Conservation (phyloP, 2,797 vertebrate species). For the Miichthys miiuy region DNA sequence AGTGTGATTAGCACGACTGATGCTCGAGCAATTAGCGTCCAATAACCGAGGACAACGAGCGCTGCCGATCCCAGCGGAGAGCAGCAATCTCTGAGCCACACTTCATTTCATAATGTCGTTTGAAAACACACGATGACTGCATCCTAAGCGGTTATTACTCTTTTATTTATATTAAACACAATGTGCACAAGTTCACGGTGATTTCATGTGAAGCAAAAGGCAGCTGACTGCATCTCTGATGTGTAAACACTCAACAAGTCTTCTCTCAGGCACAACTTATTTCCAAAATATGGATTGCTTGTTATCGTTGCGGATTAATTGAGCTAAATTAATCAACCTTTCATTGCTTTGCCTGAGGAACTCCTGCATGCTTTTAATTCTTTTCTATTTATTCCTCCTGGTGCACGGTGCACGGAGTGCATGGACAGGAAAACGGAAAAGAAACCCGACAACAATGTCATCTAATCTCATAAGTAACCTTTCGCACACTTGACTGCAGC, state of each 20-base stretch:
- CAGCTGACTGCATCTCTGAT: conserved; percentile 42
- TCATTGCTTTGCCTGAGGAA: conserved; percentile 42
- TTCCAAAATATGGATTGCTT: conserved; percentile 61
- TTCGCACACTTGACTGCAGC: conserved; percentile 26
- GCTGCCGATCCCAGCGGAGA: conserved; percentile 16
- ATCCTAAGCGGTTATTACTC: conserved; percentile 27
- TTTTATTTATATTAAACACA: conserved; percentile 57
- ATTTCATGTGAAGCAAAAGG: conserved; percentile 31
- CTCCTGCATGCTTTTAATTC: conserved; percentile 24
- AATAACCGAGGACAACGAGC: conserved; percentile 12
- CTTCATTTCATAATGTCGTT: conserved; percentile 35
- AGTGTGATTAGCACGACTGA: conserved; percentile 30
- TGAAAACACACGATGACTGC: conserved; percentile 18
- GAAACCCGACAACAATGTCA: background rate
- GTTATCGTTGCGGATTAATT: conserved; percentile 42
- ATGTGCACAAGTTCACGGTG: conserved; percentile 39
- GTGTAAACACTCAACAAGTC: conserved; percentile 62
- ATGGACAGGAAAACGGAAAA: conserved; percentile 1
- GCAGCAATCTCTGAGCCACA: conserved; percentile 10
- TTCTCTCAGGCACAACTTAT: conserved; percentile 32
- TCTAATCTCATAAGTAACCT: conserved; percentile 27
- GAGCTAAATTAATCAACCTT: conserved; percentile 39
- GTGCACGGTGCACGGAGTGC: background rate
- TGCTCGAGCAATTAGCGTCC: conserved; percentile 45
- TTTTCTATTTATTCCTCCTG: conserved; percentile 7